These are phyloP conservation scores for Scotopteryx bipunctaria DNA, from an alignment of 2,888 invertebrate genomes.

Conservation along the genomic window DNA sequence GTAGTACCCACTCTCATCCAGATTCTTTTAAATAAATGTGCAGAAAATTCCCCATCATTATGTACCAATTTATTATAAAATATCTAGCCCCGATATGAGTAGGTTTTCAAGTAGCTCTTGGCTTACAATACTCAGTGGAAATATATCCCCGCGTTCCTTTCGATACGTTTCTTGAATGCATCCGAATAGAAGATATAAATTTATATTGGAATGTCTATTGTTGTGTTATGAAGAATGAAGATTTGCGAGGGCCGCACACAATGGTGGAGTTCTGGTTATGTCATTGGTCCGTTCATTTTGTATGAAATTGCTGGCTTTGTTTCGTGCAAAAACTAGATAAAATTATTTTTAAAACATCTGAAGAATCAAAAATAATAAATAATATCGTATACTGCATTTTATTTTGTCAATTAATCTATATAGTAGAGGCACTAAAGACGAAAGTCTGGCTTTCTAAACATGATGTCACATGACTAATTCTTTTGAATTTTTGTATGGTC, in stretches of 20 bases:
- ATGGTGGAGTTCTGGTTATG: conserved; percentile 20
- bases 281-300: conserved; percentile 18
- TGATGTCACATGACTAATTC: background rate
- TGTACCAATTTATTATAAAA: too few relatives aligned
- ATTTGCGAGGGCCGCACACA: conserved; percentile 40
- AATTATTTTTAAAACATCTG: background rate
- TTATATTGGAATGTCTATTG: conserved; percentile 50
- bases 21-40: too few relatives aligned
- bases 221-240: conserved; percentile 43
- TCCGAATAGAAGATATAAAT: conserved; percentile 43
- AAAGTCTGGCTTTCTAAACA: too few relatives aligned
- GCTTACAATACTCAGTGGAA: conserved; percentile 2
- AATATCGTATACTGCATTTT: too few relatives aligned
- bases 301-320: conserved; percentile 9
- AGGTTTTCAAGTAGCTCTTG: background rate
- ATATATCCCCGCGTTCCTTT: conserved; percentile 39
- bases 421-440: too few relatives aligned
- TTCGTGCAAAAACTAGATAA: background rate
- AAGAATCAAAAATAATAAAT: too few relatives aligned
- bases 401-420: too few relatives aligned
- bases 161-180: conserved; percentile 43
- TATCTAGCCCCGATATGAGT: background rate
- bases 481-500: background rate
- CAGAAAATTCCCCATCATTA: too few relatives aligned
- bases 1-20: too few relatives aligned